Percentiles rank a stretch among this genome's conserved stretches.
These are phyloP conservation scores for Xyrichtys novacula DNA, from an alignment of 2,797 vertebrate genomes.

Conservation along the genomic window DNA sequence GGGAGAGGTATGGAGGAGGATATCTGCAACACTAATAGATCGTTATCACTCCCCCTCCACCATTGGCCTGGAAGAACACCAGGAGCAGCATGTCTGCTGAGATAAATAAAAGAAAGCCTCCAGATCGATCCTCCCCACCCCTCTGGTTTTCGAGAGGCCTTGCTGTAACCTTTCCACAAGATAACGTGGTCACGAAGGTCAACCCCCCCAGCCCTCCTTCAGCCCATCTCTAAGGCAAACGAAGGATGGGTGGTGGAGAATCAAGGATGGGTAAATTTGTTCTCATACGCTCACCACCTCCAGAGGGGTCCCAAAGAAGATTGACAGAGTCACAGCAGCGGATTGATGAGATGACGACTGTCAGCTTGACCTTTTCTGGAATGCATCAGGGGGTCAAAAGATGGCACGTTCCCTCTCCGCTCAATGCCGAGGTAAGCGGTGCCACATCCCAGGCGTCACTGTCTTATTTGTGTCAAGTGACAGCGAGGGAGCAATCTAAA, in stretches of 20 bases:
- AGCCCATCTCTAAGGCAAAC: slow-evolving; percentile 50
- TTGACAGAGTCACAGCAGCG: slow-evolving; percentile 71
- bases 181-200: slow-evolving; percentile 86
- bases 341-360: slow-evolving; percentile 83
- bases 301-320: slow-evolving; percentile 68
- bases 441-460: slow-evolving; percentile 73
- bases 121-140: slow-evolving; percentile 82
- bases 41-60: slow-evolving; percentile 83
- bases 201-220: slow-evolving; percentile 32
- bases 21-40: slow-evolving; percentile 89
- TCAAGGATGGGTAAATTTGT: slow-evolving; percentile 66
- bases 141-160: slow-evolving; percentile 82
- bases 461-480: slow-evolving; percentile 81
- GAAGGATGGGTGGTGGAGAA: slow-evolving; percentile 62
- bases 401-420: slow-evolving; percentile 66
- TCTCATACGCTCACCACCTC: slow-evolving; percentile 45
- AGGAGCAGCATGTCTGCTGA: slow-evolving; percentile 84
- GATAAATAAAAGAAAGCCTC: slow-evolving; percentile 87
- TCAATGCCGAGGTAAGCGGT: slow-evolving; percentile 70
- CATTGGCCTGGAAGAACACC: slow-evolving; percentile 85
- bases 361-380: slow-evolving; percentile 88
- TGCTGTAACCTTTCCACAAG: slow-evolving; percentile 84
- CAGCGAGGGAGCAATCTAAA: slow-evolving; percentile 78
- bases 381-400: slow-evolving; percentile 85
- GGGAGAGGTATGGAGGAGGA: slow-evolving; percentile 76